Evolutionary conservation across 2,888 invertebrate species (phyloP), one percentile per base, ranked within the genome.

Genomic region (Pomacea canaliculata): DNA sequence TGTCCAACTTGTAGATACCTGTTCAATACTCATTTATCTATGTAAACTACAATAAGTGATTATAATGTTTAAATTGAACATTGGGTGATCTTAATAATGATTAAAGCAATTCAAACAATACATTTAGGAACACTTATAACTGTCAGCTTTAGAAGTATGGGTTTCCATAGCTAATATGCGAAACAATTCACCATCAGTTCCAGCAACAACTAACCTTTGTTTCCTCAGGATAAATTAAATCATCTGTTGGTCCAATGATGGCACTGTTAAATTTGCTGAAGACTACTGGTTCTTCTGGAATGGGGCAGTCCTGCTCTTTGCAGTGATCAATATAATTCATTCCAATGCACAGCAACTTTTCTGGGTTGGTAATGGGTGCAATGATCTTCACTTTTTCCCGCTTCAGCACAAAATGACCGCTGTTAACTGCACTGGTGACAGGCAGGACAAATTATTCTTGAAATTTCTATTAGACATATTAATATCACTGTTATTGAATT

Each of bases 301-400:
- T 92, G 0, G 93, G 93, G 23, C 94, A 88, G 37, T 95, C 94
- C 88, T 96, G 96, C 88, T 97, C 97, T 73, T 93, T 92, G 85
- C 97, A 97, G 86, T 96, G 96, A 65, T 96, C 96, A 74, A 92
- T 92, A 91, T 97, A 97, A 91, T 97, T 97, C 78, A 96, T 92
- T 0, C 96, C 96, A 19, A 97, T 93, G 87, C 96, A 96, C 0
- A 95, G 93, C 0, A 97, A 93, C 91, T 97, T 97, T 86, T 96
- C 96, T 77, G 96, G 94, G 49, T 94, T 93, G 2, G 93, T 93
- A 27, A 97, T 93, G 0, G 97, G 97, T 0, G 97, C 93, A 49
- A 86, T 78, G 12, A 88, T 46, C 69, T 81, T 84, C 46, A 88
- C 81, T 66, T 78, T 77, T 46, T 84, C 79, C 77, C 85, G 76